These are phyloP conservation scores for Agraylea sexmaculata DNA, from an alignment of 1,140 invertebrate genomes.

Conservation along the genomic window DNA sequence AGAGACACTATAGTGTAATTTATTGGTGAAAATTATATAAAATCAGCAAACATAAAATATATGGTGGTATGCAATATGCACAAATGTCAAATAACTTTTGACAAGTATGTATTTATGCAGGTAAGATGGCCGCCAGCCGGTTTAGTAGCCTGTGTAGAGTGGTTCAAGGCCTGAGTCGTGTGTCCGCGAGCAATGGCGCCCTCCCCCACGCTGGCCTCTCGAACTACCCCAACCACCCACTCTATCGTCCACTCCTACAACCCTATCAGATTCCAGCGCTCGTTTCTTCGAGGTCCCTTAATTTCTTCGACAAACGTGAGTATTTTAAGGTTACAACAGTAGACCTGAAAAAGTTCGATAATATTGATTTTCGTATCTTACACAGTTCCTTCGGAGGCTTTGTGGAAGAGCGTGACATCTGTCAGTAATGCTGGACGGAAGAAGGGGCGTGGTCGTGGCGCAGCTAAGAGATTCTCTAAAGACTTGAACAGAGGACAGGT, in stretches of 20 bases:
- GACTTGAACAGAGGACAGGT: constrained; percentile 85
- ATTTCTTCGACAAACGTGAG: constrained; percentile 45
- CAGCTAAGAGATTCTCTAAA: constrained; percentile 56
- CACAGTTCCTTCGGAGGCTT: constrained; percentile 63
- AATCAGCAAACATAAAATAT: too few relatives aligned
- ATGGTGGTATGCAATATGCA: constrained; percentile 10
- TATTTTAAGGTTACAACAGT: constrained; percentile 15
- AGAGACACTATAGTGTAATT: too few relatives aligned
- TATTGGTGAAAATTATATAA: too few relatives aligned
- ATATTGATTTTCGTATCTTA: constrained; percentile 20
- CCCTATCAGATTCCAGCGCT: constrained; percentile 17
- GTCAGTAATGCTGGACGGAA: constrained; percentile 94
- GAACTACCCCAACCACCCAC: background rate
- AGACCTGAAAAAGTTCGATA: constrained; percentile 4
- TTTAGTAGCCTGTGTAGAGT: too few relatives aligned
- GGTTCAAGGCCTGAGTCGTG: too few relatives aligned
- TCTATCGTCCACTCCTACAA: background rate
- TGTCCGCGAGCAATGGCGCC: background rate
- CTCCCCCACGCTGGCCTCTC: constrained; percentile 1
- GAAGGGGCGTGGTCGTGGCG: constrained; percentile 81
- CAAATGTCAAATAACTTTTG: too few relatives aligned
- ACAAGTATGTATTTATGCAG: too few relatives aligned
- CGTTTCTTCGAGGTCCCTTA: constrained; percentile 25
- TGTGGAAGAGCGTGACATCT: constrained; percentile 91
- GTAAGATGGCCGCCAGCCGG: too few relatives aligned